phyloP scores from a whole-genome alignment of 2,113 vertebrate genomes.

The Cephalopholis sonnerati region DNA sequence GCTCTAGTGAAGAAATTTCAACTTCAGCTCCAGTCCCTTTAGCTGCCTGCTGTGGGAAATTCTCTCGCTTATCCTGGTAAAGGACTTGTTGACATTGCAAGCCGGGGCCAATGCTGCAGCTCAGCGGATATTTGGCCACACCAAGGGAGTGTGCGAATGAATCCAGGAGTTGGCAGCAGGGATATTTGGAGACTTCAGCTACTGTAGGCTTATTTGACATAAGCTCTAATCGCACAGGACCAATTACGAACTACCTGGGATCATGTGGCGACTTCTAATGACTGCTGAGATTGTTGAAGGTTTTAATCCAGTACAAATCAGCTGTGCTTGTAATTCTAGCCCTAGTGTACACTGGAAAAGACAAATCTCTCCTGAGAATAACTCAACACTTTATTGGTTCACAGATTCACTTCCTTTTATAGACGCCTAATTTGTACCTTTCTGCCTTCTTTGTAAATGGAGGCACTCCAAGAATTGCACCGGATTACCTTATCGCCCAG shows the following conservation, averaged over 20 bases:
- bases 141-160: constrained; percentile 3
- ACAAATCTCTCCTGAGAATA: constrained; percentile 39
- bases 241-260: constrained; percentile 61
- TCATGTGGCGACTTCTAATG: constrained; percentile 48
- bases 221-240: constrained; percentile 60
- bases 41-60: constrained; percentile 35
- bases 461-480: constrained; percentile 16
- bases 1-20: neutral
- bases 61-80: constrained; percentile 40
- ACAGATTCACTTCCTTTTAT: constrained; percentile 10
- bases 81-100: constrained; percentile 56
- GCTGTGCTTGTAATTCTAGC: constrained; percentile 3
- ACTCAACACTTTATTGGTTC: constrained; percentile 19
- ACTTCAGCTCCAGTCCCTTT: constrained; percentile 8
- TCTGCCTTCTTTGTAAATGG: constrained; percentile 41
- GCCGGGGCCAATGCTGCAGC: constrained; percentile 25
- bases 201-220: constrained; percentile 50
- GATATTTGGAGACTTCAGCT: constrained; percentile 45
- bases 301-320: constrained; percentile 55
- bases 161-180: constrained; percentile 41
- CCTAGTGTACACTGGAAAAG: neutral
- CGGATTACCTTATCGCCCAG: constrained; percentile 9
- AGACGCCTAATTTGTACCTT: constrained; percentile 25
- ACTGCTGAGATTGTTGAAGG: constrained; percentile 34
- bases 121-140: constrained; percentile 46